Evolutionary conservation across 2,888 invertebrate genomes (phyloP), one percentile per base, ranked within the genome.

Genomic region (Formica aserva): DNA sequence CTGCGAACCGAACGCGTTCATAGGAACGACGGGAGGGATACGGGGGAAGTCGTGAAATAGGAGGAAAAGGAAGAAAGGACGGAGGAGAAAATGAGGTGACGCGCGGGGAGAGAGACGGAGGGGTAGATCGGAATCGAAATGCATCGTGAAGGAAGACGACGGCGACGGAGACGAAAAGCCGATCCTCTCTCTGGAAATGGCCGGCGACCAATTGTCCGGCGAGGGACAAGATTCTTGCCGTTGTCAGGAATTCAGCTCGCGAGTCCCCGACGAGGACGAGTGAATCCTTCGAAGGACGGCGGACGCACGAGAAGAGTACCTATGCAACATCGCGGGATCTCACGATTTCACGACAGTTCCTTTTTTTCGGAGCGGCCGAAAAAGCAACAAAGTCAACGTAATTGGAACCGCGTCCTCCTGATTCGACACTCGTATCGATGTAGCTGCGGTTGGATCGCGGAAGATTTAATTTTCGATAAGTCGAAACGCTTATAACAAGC

Each of bases 181-280:
- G 83, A 87, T 89, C 86, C 85, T 86, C 87, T 88, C 85, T 80
- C 78, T 88, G 89, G 85, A 88, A 89, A 91, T 88, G 85, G 84
- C 87, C 87, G 86, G 74, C 84, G 87, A 84, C 87, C 88, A 87
- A 89, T 89, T 90, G 88, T 91, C 85, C 84, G 62, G 32, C 63
- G 80, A 86, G 82, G 85, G 89, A 91, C 91, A 87, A 91, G 91
- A 91, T 91, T 91, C 91, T 86, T 91, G 89, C 86, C 84, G 85
- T 90, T 86, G 89, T 89, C 87, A 86, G 90, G 91, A 91, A 91
- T 91, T 89, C 89, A 89, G 81, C 89, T 88, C 90, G 90, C 90
- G 86, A 89, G 89, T 84, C 86, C 22, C 11, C 80, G 82, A 88
- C 85, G 88, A 86, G 89, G 77, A 89, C 83, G 89, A 35, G 32